A percentile compares a stretch with the other conserved stretches of the same genome.
Conservation (phyloP, 1,140 invertebrate genomes). For the Caenorhabditis elegans region DNA sequence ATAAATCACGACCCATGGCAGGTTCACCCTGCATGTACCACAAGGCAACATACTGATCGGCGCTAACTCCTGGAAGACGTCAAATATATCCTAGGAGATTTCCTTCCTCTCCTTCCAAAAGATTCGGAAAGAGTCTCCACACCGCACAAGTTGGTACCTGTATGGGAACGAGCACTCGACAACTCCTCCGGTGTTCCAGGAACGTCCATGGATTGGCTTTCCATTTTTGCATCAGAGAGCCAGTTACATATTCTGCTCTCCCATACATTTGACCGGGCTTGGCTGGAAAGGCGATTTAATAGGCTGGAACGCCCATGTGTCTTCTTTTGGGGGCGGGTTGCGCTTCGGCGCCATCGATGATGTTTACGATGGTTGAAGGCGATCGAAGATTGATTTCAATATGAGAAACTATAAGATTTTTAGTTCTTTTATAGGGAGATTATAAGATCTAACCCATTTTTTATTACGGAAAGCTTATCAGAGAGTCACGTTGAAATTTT, state of each 20-base stretch:
- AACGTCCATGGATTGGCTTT: conserved; percentile 34
- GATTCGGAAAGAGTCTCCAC: conserved; percentile 44
- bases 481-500: too few species aligned
- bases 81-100: conserved; percentile 48
- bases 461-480: too few species aligned
- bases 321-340: conserved; percentile 17
- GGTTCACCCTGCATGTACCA: conserved; percentile 53
- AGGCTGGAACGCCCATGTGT: conserved; percentile 39
- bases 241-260: conserved; percentile 48
- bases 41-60: conserved; percentile 58
- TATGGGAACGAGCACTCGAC: conserved; percentile 43
- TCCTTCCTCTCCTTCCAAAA: conserved; percentile 37
- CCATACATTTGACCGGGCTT: conserved; percentile 41
- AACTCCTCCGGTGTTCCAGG: conserved; percentile 35
- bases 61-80: conserved; percentile 40
- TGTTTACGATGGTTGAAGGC: too few species aligned
- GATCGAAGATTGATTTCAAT: too few species aligned
- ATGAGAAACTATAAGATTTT: too few species aligned
- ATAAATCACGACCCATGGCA: conserved; percentile 46
- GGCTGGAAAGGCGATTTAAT: conserved; percentile 40
- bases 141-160: conserved; percentile 28
- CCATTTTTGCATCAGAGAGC: conserved; percentile 54
- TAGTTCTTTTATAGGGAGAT: too few species aligned
- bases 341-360: too few species aligned
- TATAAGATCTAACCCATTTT: too few species aligned